Evolutionary conservation across 2,888 invertebrate genomes (phyloP).

Genomic region (Theodoxus fluviatilis): DNA sequence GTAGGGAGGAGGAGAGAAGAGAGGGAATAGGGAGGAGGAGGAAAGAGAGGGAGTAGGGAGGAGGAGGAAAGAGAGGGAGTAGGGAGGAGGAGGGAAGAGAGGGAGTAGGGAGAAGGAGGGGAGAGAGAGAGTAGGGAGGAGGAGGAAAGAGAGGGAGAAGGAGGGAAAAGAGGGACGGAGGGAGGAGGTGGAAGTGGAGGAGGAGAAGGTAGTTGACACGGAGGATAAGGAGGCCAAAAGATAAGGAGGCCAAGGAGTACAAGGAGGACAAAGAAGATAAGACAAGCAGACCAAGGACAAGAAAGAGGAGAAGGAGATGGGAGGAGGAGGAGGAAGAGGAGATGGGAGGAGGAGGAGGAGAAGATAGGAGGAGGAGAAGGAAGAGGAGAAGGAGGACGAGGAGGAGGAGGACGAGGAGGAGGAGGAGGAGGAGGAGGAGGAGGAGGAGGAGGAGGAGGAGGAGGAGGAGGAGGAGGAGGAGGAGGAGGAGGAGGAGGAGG

Average conservation of each 20-base stretch:
- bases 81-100: background rate
- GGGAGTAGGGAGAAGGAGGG: background rate
- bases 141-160: constrained; percentile 25
- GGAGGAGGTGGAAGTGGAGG: constrained; percentile 39
- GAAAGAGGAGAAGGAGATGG: constrained; percentile 7
- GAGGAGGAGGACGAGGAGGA: constrained; percentile 20
- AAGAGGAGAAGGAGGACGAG: background rate
- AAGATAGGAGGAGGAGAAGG: constrained; percentile 4
- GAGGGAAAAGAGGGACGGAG: constrained; percentile 26
- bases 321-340: constrained; percentile 6
- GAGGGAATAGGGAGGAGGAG: too few species aligned
- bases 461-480: background rate
- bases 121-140: background rate
- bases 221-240: constrained; percentile 22
- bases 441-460: background rate
- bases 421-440: constrained; percentile 16
- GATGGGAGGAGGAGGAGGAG: background rate
- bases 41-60: too few species aligned
- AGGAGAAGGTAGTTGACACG: constrained; percentile 33
- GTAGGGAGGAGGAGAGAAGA: too few species aligned
- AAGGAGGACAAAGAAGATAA: constrained; percentile 10
- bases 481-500: background rate
- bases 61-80: constrained; percentile 17
- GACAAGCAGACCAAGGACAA: background rate
- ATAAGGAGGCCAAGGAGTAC: constrained; percentile 29